Conservation (phyloP, 2,113 vertebrate genomes). For the Notothenia coriiceps region DNA sequence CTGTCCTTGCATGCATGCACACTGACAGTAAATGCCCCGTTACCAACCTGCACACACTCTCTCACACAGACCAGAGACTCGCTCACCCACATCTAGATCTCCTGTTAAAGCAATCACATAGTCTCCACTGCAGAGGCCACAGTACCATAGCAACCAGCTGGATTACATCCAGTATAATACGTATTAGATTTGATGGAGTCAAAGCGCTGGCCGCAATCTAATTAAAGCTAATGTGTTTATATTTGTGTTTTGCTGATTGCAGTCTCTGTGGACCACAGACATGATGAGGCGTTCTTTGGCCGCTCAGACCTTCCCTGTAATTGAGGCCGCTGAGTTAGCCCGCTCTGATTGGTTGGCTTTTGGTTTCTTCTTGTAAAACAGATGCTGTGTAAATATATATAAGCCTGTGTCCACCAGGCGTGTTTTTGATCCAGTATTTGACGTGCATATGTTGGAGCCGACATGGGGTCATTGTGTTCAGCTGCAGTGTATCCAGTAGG, state of each 20-base stretch:
- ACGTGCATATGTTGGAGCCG: conserved; percentile 57
- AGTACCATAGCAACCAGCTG: conserved; percentile 82
- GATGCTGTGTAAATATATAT: conserved; percentile 34
- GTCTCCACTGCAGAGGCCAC: conserved; percentile 39
- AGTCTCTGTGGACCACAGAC: conserved; percentile 71
- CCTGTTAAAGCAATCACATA: conserved; percentile 41
- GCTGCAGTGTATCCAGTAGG: conserved; percentile 30
- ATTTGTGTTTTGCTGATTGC: conserved; percentile 83
- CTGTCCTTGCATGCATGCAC: background rate
- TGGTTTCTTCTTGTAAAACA: conserved; percentile 51
- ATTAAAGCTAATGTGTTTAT: conserved; percentile 85
- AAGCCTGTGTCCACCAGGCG: conserved; percentile 45
- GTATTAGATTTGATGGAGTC: conserved; percentile 78
- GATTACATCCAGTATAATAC: conserved; percentile 73
- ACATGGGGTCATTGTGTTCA: conserved; percentile 57
- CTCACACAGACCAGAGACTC: conserved; percentile 17
- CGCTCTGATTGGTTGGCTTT: conserved; percentile 51
- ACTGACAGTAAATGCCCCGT: conserved; percentile 4
- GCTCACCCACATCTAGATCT: conserved; percentile 30
- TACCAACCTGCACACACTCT: background rate
- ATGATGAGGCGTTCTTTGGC: conserved; percentile 66
- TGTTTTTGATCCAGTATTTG: conserved; percentile 42
- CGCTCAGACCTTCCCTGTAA: conserved; percentile 65
- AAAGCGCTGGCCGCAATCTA: conserved; percentile 79
- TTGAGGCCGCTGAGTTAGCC: conserved; percentile 56